These are phyloP conservation scores for Ectropis grisescens DNA, from an alignment of 1,140 invertebrate species.

Conservation along the genomic window DNA sequence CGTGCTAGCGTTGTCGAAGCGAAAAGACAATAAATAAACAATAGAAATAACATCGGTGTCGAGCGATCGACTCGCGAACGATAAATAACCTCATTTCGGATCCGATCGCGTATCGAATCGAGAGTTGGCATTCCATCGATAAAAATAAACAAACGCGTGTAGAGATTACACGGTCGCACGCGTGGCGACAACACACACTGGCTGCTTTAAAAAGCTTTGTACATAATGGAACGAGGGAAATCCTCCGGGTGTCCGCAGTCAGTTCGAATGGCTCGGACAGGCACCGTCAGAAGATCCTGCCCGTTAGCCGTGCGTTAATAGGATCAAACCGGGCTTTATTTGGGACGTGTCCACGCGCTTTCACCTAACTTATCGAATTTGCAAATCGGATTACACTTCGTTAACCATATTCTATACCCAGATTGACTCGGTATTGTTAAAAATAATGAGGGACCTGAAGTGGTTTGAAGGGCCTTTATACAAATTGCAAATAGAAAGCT, in stretches of 20 bases:
- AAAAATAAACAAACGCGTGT: slow-evolving; percentile 2
- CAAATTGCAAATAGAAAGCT: not conserved
- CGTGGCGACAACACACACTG: not conserved
- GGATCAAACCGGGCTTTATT: slow-evolving; percentile 64
- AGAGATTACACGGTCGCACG: slow-evolving; percentile 5
- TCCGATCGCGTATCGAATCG: slow-evolving; percentile 7
- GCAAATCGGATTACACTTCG: slow-evolving; percentile 64
- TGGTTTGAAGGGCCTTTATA: too few relatives aligned
- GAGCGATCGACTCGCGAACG: slow-evolving; percentile 6
- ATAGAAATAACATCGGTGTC: slow-evolving; percentile 4
- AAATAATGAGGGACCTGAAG: slow-evolving; percentile 2
- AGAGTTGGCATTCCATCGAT: slow-evolving; percentile 5
- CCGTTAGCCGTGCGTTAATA: slow-evolving; percentile 63
- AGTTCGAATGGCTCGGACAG: slow-evolving; percentile 39
- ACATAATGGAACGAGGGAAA: slow-evolving; percentile 28
- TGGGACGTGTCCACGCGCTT: slow-evolving; percentile 61
- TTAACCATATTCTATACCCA: slow-evolving; percentile 41
- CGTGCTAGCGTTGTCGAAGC: too few relatives aligned
- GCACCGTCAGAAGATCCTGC: slow-evolving; percentile 46
- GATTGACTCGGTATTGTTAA: slow-evolving; percentile 3
- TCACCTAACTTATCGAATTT: slow-evolving; percentile 67
- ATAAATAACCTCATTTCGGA: slow-evolving; percentile 14
- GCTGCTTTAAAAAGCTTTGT: slow-evolving; percentile 16
- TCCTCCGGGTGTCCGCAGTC: slow-evolving; percentile 31
- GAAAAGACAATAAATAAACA: slow-evolving; percentile 10